Evolutionary conservation across 2,888 invertebrate genomes (phyloP).

Genomic region (Cantharis rufa): DNA sequence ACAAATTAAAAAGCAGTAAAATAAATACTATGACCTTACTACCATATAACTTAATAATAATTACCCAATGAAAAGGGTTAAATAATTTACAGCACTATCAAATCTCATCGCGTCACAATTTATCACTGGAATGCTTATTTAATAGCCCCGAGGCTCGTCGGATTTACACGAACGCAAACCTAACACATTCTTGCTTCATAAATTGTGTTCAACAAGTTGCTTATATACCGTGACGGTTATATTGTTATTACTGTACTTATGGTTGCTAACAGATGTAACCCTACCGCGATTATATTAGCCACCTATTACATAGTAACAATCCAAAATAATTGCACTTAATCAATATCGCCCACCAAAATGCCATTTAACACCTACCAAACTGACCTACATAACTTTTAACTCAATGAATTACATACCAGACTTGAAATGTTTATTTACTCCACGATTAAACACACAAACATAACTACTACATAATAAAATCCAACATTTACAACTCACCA

Average conservation of each 20-base stretch:
- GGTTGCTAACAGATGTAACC: slow-evolving; percentile 57
- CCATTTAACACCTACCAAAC: neutral
- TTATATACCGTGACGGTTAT: slow-evolving; percentile 57
- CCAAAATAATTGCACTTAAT: slow-evolving; percentile 21
- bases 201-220: slow-evolving; percentile 60
- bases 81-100: slow-evolving; percentile 59
- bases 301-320: slow-evolving; percentile 23
- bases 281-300: slow-evolving; percentile 49
- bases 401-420: neutral
- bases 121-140: slow-evolving; percentile 58
- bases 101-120: slow-evolving; percentile 58
- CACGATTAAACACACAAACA: neutral
- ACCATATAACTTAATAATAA: slow-evolving; percentile 53
- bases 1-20: slow-evolving; percentile 44
- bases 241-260: slow-evolving; percentile 59
- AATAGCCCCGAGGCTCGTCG: slow-evolving; percentile 53
- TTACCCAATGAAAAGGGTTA: slow-evolving; percentile 57
- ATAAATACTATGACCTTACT: slow-evolving; percentile 44
- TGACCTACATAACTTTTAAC: neutral
- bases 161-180: slow-evolving; percentile 49
- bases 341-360: slow-evolving; percentile 9
- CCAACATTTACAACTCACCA: neutral
- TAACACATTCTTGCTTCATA: slow-evolving; percentile 54
- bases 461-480: neutral
- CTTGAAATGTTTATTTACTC: neutral